phyloP scores from a whole-genome alignment of 2,113 vertebrate genomes.

The Saccopteryx bilineata region DNA sequence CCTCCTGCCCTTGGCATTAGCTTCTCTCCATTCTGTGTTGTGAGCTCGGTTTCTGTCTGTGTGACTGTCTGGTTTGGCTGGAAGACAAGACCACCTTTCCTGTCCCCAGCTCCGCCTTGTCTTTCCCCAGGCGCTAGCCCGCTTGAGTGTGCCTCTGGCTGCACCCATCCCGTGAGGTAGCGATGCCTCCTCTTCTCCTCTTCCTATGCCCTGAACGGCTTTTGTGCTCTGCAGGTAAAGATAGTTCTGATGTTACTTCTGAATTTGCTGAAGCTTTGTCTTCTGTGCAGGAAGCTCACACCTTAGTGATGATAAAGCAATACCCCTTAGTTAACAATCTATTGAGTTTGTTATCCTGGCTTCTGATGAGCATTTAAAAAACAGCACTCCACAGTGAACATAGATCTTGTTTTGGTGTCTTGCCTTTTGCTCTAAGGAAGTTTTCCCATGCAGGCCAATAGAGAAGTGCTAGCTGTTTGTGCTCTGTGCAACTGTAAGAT shows the following conservation, averaged over 20 bases:
- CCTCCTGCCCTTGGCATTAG: not conserved
- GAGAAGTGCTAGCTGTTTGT: not conserved
- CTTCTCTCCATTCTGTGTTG: not conserved
- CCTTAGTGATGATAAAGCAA: not conserved
- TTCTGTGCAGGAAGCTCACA: not conserved
- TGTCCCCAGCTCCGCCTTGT: not conserved
- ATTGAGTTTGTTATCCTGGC: not conserved
- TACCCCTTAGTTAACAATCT: not conserved
- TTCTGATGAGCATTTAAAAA: constrained; percentile 63
- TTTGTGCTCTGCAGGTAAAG: constrained; percentile 33
- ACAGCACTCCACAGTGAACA: not conserved
- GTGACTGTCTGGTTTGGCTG: constrained; percentile 29
- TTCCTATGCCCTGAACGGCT: not conserved
- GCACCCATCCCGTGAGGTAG: accelerated
- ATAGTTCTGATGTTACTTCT: not conserved
- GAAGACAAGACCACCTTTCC: not conserved
- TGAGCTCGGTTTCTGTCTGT: not conserved
- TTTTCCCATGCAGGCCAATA: constrained; percentile 31
- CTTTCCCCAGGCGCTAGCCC: not conserved
- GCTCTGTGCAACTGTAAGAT: not conserved
- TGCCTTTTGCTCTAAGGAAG: constrained; percentile 23
- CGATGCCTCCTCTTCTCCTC: not conserved
- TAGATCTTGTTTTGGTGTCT: not conserved
- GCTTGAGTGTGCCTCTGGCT: constrained; percentile 67
- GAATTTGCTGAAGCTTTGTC: constrained; percentile 44